These are phyloP conservation scores for Galerucella nymphaeae DNA, from an alignment of 2,888 invertebrate species.

Conservation along the genomic window DNA sequence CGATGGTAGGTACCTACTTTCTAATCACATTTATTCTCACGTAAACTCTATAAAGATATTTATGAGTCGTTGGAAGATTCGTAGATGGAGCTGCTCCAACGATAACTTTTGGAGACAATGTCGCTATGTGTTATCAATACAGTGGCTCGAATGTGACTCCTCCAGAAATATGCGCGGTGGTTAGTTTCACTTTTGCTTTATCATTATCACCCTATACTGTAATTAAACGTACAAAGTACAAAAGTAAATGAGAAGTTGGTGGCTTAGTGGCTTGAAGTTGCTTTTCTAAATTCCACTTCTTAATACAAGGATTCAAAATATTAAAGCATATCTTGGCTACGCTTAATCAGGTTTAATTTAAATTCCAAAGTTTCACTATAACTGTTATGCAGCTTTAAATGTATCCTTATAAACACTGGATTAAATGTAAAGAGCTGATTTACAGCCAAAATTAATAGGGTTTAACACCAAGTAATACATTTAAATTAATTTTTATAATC, in stretches of 20 bases:
- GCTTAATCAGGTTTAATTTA: neutral
- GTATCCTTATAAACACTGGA: neutral
- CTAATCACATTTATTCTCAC: constrained; percentile 20
- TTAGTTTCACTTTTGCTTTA: no score
- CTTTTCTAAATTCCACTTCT: neutral
- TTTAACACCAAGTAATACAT: no score
- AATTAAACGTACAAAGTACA: neutral
- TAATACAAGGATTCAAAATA: neutral
- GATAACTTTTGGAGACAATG: neutral
- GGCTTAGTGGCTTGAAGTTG: neutral
- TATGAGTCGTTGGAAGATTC: constrained; percentile 5
- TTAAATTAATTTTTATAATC: no score
- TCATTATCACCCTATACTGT: no score
- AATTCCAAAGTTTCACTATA: neutral
- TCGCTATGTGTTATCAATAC: neutral
- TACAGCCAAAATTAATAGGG: no score
- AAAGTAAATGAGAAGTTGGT: neutral
- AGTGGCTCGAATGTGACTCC: no score
- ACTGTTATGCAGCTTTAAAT: neutral
- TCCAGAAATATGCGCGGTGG: no score
- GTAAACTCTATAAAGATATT: constrained; percentile 23
- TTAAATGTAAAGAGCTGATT: neutral
- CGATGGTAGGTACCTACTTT: constrained; percentile 19
- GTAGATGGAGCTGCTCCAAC: constrained; percentile 1
- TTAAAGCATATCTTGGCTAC: neutral